Percentiles rank a stretch among this genome's conserved stretches.
Evolutionary conservation across 2,888 invertebrate species (phyloP).

Genomic region (Selenia dentaria): DNA sequence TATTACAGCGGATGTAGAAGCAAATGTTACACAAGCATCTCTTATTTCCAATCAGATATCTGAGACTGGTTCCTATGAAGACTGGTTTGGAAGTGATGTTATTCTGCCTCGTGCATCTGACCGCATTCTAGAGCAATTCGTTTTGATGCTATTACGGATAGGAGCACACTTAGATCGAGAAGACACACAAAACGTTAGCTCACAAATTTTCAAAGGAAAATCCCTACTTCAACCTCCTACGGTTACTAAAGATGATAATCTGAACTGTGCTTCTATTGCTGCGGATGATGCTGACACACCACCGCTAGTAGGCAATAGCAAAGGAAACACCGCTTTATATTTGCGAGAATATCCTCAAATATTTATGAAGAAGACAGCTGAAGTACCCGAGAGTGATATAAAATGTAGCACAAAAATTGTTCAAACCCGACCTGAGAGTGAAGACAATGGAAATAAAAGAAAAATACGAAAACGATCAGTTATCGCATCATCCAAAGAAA

Average conservation of each 20-base stretch:
- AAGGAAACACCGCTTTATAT: conserved; percentile 60
- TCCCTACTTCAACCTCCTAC: conserved; percentile 24
- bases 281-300: conserved; percentile 60
- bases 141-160: conserved; percentile 67
- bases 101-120: conserved; percentile 66
- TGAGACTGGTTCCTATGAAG: conserved; percentile 61
- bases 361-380: conserved; percentile 63
- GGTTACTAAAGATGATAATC: conserved; percentile 26
- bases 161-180: conserved; percentile 55
- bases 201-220: conserved; percentile 34
- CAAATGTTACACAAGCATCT: conserved; percentile 39
- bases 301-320: conserved; percentile 54
- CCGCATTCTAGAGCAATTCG: conserved; percentile 73
- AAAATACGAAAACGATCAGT: conserved; percentile 24
- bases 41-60: conserved; percentile 46
- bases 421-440: conserved; percentile 26
- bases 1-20: conserved; percentile 26
- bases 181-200: conserved; percentile 38
- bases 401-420: conserved; percentile 22
- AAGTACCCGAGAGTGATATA: conserved; percentile 35
- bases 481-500: conserved; percentile 25
- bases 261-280: conserved; percentile 40
- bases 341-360: conserved; percentile 71
- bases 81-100: conserved; percentile 65
- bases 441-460: conserved; percentile 19